Evolutionary conservation across 2,888 invertebrate species (phyloP), one percentile per base, ranked within the genome.

Genomic region (Pristionchus japonicus): DNA sequence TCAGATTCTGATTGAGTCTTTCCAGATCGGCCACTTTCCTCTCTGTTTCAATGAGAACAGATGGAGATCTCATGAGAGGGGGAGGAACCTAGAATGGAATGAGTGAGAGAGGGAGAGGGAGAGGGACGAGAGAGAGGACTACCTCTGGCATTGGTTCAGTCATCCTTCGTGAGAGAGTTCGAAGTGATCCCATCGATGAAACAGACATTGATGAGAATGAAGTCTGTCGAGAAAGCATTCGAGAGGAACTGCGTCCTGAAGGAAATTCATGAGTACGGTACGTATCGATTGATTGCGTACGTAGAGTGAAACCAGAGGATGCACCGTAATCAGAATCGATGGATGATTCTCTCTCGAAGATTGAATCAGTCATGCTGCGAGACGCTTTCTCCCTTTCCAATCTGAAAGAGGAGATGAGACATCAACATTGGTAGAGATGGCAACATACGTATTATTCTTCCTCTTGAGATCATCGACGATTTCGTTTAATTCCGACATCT

Each of bases 291-390:
- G n/a, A 82, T 40, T 82, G 82, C 40, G 49, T 17, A 87, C 87
- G 49, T 17, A 87, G 43, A 27, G 49, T 57, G 57, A 77, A 87
- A 1, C 37, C 74, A 27, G 87, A 87, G 3, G 87, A 87, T 23
- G 87, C 87, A 23, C 93, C 93, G 88, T 90, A 93, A 87, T 93
- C 93, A 52, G 93, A 93, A 88, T 93, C 93, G 3, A 93, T 91
- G 64, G 92, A 92, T 1, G 92, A 91, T 86, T 93, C 93, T 23
- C 92, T 52, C 37, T 93, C 92, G 87, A 93, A 91, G 6, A 61
- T 84, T 23, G 89, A 77, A 49, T 87, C 87, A 52, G 57, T 77
- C 87, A 87, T 74, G 23, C 87, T 77, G 4, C 87, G 87, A 37
- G 87, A 52, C 0, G 87, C 87, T 43, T 87, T 87, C 57, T 77